Conservation (phyloP, 2,888 invertebrate genomes). For the Aporophyla lueneburgensis region DNA sequence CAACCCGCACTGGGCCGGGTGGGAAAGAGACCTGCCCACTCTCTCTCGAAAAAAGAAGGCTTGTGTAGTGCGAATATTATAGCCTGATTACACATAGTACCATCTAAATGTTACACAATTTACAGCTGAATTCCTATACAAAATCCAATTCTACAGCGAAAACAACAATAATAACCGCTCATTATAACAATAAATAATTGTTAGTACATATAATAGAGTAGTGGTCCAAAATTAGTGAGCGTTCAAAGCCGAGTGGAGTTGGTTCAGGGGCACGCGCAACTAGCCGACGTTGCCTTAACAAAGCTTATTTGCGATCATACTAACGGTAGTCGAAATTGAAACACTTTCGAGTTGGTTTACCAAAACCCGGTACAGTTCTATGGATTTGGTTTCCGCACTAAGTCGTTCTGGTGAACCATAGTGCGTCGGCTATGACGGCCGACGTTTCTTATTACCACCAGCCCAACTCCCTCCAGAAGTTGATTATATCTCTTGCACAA, state of each 20-base stretch:
- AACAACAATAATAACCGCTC: constrained; percentile 27
- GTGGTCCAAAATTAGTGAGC: constrained; percentile 73
- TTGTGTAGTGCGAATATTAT: too few species aligned
- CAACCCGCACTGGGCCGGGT: too few species aligned
- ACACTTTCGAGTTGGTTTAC: constrained; percentile 14
- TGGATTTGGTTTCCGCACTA: too few species aligned
- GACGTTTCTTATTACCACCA: too few species aligned
- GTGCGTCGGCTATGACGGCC: too few species aligned
- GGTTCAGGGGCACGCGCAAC: constrained; percentile 60
- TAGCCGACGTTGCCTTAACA: constrained; percentile 71
- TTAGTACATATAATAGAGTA: constrained; percentile 54
- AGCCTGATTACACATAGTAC: too few species aligned
- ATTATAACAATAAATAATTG: constrained; percentile 62
- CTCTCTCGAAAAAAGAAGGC: too few species aligned
- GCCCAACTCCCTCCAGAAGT: too few species aligned
- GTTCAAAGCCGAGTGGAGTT: constrained; percentile 64
- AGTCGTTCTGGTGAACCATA: too few species aligned
- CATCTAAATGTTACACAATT: background rate
- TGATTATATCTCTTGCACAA: too few species aligned
- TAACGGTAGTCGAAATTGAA: constrained; percentile 59
- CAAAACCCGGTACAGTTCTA: too few species aligned
- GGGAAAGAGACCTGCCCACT: too few species aligned
- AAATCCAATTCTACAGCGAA: constrained; percentile 5
- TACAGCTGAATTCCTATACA: background rate
- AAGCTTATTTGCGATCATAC: constrained; percentile 81